These are phyloP conservation scores for Sipha flava DNA, from an alignment of 1,140 invertebrate species.

Conservation along the genomic window DNA sequence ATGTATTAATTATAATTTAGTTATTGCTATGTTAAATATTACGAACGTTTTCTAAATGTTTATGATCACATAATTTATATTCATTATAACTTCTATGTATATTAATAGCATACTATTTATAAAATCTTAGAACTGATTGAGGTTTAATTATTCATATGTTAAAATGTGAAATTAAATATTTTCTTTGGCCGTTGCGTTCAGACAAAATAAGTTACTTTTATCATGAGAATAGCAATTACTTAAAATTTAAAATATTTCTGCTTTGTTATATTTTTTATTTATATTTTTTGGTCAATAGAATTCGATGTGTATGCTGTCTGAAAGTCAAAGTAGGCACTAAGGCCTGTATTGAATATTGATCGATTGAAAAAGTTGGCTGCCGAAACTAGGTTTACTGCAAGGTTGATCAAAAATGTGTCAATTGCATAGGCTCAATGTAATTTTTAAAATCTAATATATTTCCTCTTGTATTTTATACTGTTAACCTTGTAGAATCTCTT, in stretches of 20 bases:
- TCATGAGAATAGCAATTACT: not conserved
- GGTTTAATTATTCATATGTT: too few relatives aligned
- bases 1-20: not conserved
- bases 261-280: not conserved
- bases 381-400: not conserved
- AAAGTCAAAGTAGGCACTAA: constrained; percentile 5
- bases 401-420: not conserved
- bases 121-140: too few relatives aligned
- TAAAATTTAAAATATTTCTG: not conserved
- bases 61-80: not conserved
- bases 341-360: constrained; percentile 12
- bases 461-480: not conserved
- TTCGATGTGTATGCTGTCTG: not conserved
- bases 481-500: not conserved
- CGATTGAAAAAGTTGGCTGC: not conserved
- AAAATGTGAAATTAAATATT: too few relatives aligned
- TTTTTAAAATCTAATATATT: not conserved
- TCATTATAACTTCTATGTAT: too few relatives aligned
- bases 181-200: too few relatives aligned
- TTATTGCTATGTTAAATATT: not conserved
- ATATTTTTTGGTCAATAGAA: not conserved
- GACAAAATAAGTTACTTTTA: not conserved
- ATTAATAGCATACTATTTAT: too few relatives aligned
- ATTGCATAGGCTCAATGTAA: not conserved
- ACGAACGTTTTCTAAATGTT: not conserved